A percentile compares a stretch with the other conserved stretches of the same genome.
These are phyloP conservation scores for Petrocephalus microphthalmus DNA, from an alignment of 2,113 vertebrate species.

Conservation along the genomic window DNA sequence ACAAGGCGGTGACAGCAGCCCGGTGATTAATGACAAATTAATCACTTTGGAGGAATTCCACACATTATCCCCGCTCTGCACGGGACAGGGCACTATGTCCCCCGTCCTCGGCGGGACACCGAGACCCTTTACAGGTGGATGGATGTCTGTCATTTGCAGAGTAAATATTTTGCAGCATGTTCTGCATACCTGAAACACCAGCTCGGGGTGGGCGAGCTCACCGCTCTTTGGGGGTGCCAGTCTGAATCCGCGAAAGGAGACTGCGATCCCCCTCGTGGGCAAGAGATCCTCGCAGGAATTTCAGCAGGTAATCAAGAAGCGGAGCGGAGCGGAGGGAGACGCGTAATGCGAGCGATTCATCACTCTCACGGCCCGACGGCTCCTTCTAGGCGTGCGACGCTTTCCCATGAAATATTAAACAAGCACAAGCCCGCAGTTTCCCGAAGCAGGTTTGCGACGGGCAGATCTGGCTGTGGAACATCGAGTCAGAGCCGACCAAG, in stretches of 20 bases:
- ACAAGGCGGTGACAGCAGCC: constrained; percentile 8
- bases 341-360: neutral
- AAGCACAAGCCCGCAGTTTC: neutral
- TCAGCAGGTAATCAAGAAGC: neutral
- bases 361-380: neutral
- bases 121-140: neutral
- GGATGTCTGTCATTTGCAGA: neutral
- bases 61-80: neutral
- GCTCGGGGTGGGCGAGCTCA: neutral
- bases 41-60: neutral
- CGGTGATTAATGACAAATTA: constrained; percentile 19
- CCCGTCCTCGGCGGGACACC: neutral
- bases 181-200: neutral
- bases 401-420: neutral
- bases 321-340: neutral
- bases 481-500: neutral
- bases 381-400: too few species aligned
- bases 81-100: neutral
- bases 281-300: neutral
- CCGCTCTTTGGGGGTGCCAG: neutral
- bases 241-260: neutral
- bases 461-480: neutral
- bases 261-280: neutral
- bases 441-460: neutral
- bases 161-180: neutral